Conservation (phyloP, 1,140 invertebrate genomes). For the Drosophila repletoides region DNA sequence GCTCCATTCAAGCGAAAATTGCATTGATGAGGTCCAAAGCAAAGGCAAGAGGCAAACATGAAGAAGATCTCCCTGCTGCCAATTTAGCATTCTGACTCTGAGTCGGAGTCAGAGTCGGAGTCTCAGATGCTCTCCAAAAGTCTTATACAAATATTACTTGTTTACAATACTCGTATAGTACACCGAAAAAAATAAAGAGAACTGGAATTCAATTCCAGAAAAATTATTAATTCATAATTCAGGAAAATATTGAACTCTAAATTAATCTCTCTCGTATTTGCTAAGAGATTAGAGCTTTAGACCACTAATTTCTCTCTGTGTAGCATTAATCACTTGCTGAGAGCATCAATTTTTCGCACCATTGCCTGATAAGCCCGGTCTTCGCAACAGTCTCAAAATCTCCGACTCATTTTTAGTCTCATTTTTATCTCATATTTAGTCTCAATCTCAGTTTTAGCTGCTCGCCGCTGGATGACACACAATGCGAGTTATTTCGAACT, state of each 20-base stretch:
- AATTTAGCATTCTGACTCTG: no score
- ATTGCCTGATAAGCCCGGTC: constrained; percentile 51
- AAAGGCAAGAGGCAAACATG: background rate
- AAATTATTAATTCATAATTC: no score
- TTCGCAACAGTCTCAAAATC: background rate
- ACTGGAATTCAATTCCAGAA: no score
- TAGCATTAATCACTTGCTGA: constrained; percentile 19
- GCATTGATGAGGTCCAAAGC: constrained; percentile 28
- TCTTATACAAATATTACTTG: background rate
- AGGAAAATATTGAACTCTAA: no score
- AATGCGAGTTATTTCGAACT: constrained; percentile 1
- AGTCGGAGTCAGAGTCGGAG: no score
- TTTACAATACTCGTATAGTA: no score
- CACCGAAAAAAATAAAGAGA: no score
- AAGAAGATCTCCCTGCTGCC: background rate
- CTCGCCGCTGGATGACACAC: no score
- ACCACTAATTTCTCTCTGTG: background rate
- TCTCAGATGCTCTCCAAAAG: background rate
- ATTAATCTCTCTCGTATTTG: no score
- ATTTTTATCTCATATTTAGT: background rate
- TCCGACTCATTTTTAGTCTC: background rate
- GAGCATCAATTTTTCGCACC: constrained; percentile 16
- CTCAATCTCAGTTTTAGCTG: background rate
- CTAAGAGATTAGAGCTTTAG: background rate
- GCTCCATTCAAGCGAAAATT: constrained; percentile 47